Base-by-base conservation (phyloP, 2,888 invertebrate species). In the Cantharis lateralis region DNA sequence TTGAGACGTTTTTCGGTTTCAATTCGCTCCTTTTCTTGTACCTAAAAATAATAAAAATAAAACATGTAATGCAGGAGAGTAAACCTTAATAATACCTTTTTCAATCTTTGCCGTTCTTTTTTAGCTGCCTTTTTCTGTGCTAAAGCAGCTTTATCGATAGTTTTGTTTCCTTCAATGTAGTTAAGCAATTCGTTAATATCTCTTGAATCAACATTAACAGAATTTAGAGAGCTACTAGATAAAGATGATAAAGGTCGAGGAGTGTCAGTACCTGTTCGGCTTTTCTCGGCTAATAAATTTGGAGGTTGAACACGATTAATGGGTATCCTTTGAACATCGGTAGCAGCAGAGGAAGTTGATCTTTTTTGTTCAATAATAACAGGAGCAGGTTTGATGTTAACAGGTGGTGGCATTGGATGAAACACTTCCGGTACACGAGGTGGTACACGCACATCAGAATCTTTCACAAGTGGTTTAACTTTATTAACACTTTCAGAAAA, bases 91-190 rank as follows among this genome's bases (percentile, higher is more conserved):
- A 71, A 16, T 86, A 94, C 95, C 91, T 93, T 93, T 85, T 93
- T 93, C 79, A 93, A 92, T 83, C 93, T 93, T 88, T 96, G 95
- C 1, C 95, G 89, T 62, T 93, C 94, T 84, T 95, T 94, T 87
- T 96, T 96, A n/a, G 95, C 95, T 1, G 93, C 92, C 86, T 95
- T 95, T 88, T 95, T 95, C 70, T 87, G 82, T 15, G 87, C 87
- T 74, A 87, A 75, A 32, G 86, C 86, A 32, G 85, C 83, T 79
- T 88, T 87, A 79, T 86, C 86, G 10, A 83, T 80, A 18, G 78
- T 83, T 69, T 84, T 84, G 70, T 85, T 86, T 4, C 88, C 88
- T 81, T 88, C 88, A 74, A 88, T 88, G 76, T 85, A 88, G 82
- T 87, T 87, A 66, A 88, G 81, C 70, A 88, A 80, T 63, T 87